Evolutionary conservation across 2,888 invertebrate genomes (phyloP).

Genomic region (Eueremaeus valkanovi): DNA sequence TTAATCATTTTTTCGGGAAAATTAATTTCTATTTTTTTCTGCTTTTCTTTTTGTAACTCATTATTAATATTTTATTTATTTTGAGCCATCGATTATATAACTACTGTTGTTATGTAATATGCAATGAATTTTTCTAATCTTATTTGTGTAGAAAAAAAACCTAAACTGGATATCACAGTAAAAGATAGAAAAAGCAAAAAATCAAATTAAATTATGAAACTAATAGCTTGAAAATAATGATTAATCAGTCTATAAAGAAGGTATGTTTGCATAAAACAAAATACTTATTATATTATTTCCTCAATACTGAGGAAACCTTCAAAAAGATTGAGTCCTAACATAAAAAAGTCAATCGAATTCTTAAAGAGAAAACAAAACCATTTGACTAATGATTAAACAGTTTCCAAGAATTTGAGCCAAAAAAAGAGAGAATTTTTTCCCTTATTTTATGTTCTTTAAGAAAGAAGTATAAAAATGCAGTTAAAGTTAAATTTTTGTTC

Average conservation of each 20-base stretch:
- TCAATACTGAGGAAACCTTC: no score
- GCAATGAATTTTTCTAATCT: background rate
- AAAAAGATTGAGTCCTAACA: no score
- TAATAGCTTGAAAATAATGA: conserved; percentile 1
- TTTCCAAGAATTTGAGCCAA: no score
- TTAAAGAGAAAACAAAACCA: background rate
- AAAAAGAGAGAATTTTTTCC: no score
- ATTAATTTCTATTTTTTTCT: no score
- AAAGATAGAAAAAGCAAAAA: background rate
- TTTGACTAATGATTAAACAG: background rate
- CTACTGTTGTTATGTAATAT: background rate
- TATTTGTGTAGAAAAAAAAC: background rate
- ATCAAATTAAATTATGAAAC: background rate
- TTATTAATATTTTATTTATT: background rate
- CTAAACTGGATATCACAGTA: background rate
- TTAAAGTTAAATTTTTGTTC: no score
- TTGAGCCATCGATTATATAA: background rate
- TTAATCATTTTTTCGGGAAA: background rate
- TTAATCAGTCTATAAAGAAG: background rate
- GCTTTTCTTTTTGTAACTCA: background rate
- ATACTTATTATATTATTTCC: no score
- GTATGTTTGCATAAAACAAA: background rate
- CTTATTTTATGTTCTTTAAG: no score
- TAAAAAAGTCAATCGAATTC: background rate
- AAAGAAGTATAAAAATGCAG: no score